Conservation (phyloP, 2,113 vertebrate genomes). For the Cavia aperea region DNA sequence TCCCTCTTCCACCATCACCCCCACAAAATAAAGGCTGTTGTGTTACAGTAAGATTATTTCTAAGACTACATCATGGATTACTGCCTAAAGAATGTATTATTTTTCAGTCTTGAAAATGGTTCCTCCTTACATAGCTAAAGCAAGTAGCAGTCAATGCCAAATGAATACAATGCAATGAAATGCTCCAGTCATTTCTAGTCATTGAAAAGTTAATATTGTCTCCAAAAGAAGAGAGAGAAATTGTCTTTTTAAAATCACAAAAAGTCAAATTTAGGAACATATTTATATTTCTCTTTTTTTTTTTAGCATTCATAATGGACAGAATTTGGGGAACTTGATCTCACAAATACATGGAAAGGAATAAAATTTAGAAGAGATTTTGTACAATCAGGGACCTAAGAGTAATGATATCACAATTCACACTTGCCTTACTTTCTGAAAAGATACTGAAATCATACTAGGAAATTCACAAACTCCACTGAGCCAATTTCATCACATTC, state of each 20-base stretch:
- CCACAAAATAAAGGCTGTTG: background rate
- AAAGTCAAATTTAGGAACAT: background rate
- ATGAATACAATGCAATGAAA: background rate
- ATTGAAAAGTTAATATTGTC: background rate
- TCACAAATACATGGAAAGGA: background rate
- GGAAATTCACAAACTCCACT: background rate
- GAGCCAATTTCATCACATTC: background rate
- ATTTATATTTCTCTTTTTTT: background rate
- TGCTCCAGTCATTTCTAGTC: background rate
- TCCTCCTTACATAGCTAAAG: background rate
- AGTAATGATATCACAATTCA: background rate
- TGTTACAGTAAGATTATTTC: slow-evolving; percentile 28
- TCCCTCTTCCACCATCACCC: too few species aligned
- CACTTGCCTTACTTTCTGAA: background rate
- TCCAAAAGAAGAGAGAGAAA: background rate
- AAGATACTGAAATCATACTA: background rate
- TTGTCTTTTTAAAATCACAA: background rate
- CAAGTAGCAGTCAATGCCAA: background rate
- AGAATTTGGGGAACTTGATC: background rate
- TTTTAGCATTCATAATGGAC: background rate
- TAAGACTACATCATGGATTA: slow-evolving; percentile 15
- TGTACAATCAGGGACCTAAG: background rate
- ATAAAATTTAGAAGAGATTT: background rate
- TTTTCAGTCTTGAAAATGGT: background rate
- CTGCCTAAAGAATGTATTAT: background rate